Evolutionary conservation across 2,888 invertebrate genomes (phyloP).

Genomic region (Antitype chi): DNA sequence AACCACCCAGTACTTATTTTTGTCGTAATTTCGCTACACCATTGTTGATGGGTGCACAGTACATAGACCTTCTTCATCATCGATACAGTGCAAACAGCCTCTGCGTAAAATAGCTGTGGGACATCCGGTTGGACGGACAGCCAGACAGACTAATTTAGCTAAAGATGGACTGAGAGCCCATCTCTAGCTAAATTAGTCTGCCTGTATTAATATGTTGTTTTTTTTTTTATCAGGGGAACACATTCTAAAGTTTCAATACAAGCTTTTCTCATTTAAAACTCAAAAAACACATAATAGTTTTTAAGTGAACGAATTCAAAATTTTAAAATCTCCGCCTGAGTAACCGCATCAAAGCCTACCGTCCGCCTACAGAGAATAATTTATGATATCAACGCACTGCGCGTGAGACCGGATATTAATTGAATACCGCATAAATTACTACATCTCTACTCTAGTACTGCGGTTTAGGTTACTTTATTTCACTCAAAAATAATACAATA

Average conservation of each 20-base stretch:
- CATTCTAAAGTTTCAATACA: background rate
- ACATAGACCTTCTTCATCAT: background rate
- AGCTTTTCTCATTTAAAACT: background rate
- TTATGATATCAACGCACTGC: conserved; percentile 78
- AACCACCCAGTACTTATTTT: background rate
- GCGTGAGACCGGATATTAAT: conserved; percentile 84
- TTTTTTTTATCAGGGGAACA: background rate
- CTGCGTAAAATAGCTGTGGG: background rate
- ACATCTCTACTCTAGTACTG: conserved; percentile 20
- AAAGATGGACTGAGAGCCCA: too few species aligned
- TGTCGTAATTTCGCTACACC: background rate
- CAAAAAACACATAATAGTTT: conserved; percentile 7
- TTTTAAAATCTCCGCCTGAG: conserved; percentile 57
- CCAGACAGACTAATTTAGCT: background rate
- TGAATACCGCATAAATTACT: conserved; percentile 82
- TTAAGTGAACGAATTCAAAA: background rate
- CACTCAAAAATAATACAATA: background rate
- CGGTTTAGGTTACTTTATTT: background rate
- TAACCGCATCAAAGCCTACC: conserved; percentile 78
- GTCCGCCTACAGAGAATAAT: conserved; percentile 77
- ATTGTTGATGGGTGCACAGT: background rate
- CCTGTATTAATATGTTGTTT: too few species aligned
- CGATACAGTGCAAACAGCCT: background rate
- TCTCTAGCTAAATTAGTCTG: too few species aligned
- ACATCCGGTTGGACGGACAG: background rate